Evolutionary conservation across 1,140 invertebrate genomes (phyloP).

Genomic region (Drosophila tani): DNA sequence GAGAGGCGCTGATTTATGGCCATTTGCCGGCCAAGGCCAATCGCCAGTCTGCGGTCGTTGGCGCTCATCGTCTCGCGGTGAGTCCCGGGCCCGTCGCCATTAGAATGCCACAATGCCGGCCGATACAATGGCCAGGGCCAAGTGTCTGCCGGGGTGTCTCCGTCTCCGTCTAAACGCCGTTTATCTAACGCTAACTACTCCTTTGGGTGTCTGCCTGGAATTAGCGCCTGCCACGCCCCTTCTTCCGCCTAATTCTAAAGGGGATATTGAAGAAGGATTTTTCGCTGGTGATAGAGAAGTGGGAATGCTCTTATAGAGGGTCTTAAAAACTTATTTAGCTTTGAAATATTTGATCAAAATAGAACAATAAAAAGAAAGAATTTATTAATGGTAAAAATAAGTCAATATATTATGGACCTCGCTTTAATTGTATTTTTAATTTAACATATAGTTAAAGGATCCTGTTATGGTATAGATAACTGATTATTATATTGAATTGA

Average conservation of each 20-base stretch:
- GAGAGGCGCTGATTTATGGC: constrained; percentile 63
- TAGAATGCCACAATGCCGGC: constrained; percentile 33
- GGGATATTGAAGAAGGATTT: not conserved
- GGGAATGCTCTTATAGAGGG: not conserved
- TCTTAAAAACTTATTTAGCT: too few relatives aligned
- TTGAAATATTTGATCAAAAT: too few relatives aligned
- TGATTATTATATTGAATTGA: too few relatives aligned
- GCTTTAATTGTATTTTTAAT: too few relatives aligned
- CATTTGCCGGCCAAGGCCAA: constrained; percentile 43
- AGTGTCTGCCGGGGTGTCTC: constrained; percentile 36
- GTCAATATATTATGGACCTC: too few relatives aligned
- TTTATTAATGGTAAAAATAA: too few relatives aligned
- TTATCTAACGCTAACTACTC: constrained; percentile 78
- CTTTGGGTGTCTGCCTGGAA: constrained; percentile 77
- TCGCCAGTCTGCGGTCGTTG: constrained; percentile 53
- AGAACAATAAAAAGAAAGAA: too few relatives aligned
- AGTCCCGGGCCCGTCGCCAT: not conserved
- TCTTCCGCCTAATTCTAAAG: constrained; percentile 50
- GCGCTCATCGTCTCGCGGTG: constrained; percentile 47
- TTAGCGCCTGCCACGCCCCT: constrained; percentile 48
- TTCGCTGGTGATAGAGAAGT: not conserved
- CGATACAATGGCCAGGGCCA: constrained; percentile 45
- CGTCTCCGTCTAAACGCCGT: constrained; percentile 58
- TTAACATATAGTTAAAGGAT: too few relatives aligned
- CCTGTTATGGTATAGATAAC: too few relatives aligned